Evolutionary conservation across 2,888 invertebrate genomes (phyloP), one percentile per base, ranked within the genome.

Genomic region (Hirtodrosophila alboralis): DNA sequence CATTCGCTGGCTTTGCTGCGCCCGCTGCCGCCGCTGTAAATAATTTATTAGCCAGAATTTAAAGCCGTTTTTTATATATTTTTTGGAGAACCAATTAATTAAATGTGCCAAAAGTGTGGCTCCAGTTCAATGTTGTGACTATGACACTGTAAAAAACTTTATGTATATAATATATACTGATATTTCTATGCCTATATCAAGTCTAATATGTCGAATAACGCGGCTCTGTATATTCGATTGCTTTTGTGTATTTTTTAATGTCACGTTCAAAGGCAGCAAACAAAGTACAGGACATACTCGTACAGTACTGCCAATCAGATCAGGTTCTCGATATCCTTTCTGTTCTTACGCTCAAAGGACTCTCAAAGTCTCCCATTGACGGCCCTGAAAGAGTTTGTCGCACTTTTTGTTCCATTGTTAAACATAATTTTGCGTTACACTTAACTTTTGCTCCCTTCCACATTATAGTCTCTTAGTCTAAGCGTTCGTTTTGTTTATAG

Each of bases 241-340:
- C 75, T 71, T 74, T 69, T 68, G 74, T 74, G 34, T 73, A 73
- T 51, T 73, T 40, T 51, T 43, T 40, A 23, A 26, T 54, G 36
- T 56, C 62, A 73, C 48, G 60, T 68, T 49, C 57, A 49, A 62
- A 63, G 67, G 74, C 75, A 62, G 40, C 33, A 28, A 51, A 40
- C 67, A 52, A 62, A 70, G 70, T 69, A 56, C 73, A 61, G 67
- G 44, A 37, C 41, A 45, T 33, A 49, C 66, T 61, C 54, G 31
- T 23, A 57, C 54, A 33, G 43, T 31, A 67, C 48, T 36, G 52
- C 30, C 60, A 43, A 26, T 30, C 47, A 65, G 66, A 40, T 48
- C 33, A 27, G 9, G 18, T 47, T 28, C 48, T 13, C 18, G 28
- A 41, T 28, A 27, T 14, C 9, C 16, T 16, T 34, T 27, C 14